These are phyloP conservation scores for Hesperia comma DNA, from an alignment of 2,888 invertebrate species.

Conservation along the genomic window DNA sequence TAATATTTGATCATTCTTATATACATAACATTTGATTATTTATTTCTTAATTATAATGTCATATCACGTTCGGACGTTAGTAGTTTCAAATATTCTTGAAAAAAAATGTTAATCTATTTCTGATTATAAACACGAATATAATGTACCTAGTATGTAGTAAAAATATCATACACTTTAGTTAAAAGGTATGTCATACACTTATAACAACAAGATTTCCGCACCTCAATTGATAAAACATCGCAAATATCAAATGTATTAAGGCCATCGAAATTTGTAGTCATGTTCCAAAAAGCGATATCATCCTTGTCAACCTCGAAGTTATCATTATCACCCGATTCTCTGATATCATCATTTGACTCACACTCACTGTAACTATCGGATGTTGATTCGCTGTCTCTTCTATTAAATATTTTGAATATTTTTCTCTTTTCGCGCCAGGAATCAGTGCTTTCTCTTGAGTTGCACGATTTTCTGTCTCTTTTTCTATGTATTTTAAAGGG, in stretches of 20 bases:
- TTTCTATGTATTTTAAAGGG: slow-evolving; percentile 76
- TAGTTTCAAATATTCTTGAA: no score
- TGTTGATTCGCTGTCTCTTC: slow-evolving; percentile 70
- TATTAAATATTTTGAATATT: slow-evolving; percentile 71
- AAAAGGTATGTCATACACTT: no score
- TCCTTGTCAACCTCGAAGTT: slow-evolving; percentile 35
- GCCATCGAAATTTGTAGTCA: slow-evolving; percentile 51
- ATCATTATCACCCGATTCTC: slow-evolving; percentile 25
- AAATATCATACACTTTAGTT: no score
- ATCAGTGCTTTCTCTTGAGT: slow-evolving; percentile 58
- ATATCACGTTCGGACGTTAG: no score
- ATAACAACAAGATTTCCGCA: slow-evolving; percentile 29
- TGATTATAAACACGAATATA: no score
- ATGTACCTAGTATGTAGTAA: no score
- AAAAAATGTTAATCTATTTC: no score
- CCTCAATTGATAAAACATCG: slow-evolving; percentile 45
- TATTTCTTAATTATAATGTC: no score
- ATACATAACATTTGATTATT: no score
- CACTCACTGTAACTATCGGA: slow-evolving; percentile 79
- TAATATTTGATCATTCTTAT: no score
- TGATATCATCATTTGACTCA: slow-evolving; percentile 58
- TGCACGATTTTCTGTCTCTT: slow-evolving; percentile 53
- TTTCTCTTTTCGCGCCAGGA: slow-evolving; percentile 72
- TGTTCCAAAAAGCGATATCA: slow-evolving; percentile 46
- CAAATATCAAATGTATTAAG: slow-evolving; percentile 44